Evolutionary conservation across 2,797 vertebrate species (phyloP).

Genomic region (Enteromius mattozi): DNA sequence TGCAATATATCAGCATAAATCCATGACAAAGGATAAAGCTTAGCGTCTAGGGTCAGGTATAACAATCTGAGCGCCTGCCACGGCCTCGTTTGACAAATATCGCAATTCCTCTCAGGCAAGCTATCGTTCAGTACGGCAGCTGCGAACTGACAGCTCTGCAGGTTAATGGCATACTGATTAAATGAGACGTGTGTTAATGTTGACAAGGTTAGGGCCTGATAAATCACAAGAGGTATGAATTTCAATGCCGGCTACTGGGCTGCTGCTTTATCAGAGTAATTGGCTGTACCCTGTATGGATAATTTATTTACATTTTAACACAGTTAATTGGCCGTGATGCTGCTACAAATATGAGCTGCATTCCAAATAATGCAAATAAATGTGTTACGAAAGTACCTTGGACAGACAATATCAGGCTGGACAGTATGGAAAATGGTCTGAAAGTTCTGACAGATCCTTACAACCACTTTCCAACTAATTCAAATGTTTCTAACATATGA

Average conservation of each 20-base stretch:
- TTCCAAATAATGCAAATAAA: constrained; percentile 28
- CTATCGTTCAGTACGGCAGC: constrained; percentile 41
- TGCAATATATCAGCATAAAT: constrained; percentile 6
- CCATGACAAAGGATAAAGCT: constrained; percentile 18
- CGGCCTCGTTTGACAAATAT: constrained; percentile 41
- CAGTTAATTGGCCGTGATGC: constrained; percentile 39
- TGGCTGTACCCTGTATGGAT: constrained; percentile 34
- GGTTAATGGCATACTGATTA: constrained; percentile 62
- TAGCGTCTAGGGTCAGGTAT: constrained; percentile 31
- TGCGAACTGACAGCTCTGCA: constrained; percentile 38
- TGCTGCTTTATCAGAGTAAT: constrained; percentile 40
- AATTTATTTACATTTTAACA: constrained; percentile 45
- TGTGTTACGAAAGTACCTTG: neutral
- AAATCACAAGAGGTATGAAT: constrained; percentile 49
- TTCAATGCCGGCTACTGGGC: constrained; percentile 31
- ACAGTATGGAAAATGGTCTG: neutral
- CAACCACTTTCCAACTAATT: neutral
- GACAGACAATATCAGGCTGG: neutral
- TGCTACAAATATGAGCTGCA: constrained; percentile 26
- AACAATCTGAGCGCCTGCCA: constrained; percentile 10
- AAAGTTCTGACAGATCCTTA: neutral
- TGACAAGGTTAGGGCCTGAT: constrained; percentile 60
- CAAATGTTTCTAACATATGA: neutral
- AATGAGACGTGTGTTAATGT: constrained; percentile 55
- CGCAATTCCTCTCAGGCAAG: constrained; percentile 34